phyloP scores from a whole-genome alignment of 2,113 vertebrate species.

The Salminus brasiliensis region DNA sequence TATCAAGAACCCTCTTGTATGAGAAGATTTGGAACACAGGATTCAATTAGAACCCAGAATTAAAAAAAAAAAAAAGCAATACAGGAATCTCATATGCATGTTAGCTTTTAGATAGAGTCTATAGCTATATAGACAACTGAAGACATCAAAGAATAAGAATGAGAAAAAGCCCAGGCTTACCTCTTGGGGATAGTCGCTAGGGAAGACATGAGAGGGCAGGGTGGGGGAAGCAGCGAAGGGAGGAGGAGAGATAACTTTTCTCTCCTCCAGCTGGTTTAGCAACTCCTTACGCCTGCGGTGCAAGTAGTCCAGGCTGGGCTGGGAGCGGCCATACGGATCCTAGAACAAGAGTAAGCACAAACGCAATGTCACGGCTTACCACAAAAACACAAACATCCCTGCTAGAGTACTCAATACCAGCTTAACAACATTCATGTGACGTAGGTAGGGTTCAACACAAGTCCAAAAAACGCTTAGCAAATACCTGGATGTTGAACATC shows the following conservation, averaged over 20 bases:
- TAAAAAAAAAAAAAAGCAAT: too few species aligned
- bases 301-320: conserved; percentile 90
- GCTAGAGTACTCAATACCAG: not conserved
- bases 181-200: conserved; percentile 84
- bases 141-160: too few species aligned
- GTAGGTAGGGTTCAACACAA: not conserved
- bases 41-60: too few species aligned
- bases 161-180: conserved; percentile 72
- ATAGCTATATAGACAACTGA: too few species aligned
- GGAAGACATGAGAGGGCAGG: conserved; percentile 83
- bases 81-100: not conserved
- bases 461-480: not conserved
- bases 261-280: conserved; percentile 93
- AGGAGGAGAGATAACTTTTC: conserved; percentile 94
- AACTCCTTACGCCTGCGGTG: conserved; percentile 94
- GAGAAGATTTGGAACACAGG: too few species aligned
- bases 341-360: conserved; percentile 34
- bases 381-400: conserved; percentile 1
- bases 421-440: not conserved
- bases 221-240: conserved; percentile 94
- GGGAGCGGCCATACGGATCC: conserved; percentile 77
- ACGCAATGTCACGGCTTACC: conserved; percentile 35
- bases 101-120: too few species aligned
- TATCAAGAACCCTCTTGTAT: not conserved
- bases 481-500: too few species aligned